Conservation (phyloP, 2,113 vertebrate genomes). For the Sus scrofa region T2T-Sscrofa CM000827.6:90222001-90222500, state of each 20-base stretch:
- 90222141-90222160: constrained; percentile 64
- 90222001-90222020: constrained; percentile 68
- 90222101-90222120: constrained; percentile 62
- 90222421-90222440: neutral
- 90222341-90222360: neutral
- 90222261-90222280: constrained; percentile 46
- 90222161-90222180: constrained; percentile 61
- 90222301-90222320: neutral
- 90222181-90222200: constrained; percentile 21
- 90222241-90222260: constrained; percentile 8
- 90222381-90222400: neutral
- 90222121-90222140: constrained; percentile 65
- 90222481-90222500: neutral
- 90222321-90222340: constrained; percentile 21
- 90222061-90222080: constrained; percentile 69
- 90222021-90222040: constrained; percentile 75
- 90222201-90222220: constrained; percentile 56
- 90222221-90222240: constrained; percentile 47
- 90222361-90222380: neutral
- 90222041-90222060: constrained; percentile 69
- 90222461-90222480: neutral
- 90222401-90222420: neutral
- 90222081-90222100: constrained; percentile 64
- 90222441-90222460: fast-evolving
- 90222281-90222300: constrained; percentile 55